Evolutionary conservation across 1,140 invertebrate species (phyloP).

Genomic region (Aphelinus certus): DNA sequence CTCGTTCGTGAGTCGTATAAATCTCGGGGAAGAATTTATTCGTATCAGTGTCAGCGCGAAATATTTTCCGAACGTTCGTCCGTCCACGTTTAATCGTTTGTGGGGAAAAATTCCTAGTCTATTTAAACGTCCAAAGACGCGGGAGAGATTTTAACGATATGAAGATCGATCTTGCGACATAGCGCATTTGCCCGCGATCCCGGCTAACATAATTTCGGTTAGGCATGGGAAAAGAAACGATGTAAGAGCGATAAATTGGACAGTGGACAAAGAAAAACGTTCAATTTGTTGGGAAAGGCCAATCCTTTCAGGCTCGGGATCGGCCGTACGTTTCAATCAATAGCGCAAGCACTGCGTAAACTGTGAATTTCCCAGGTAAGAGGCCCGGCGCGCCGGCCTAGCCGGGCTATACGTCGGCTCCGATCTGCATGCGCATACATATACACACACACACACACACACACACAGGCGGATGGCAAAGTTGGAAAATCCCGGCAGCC

Average conservation of each 20-base stretch:
- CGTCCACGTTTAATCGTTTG: no score
- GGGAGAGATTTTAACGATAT: no score
- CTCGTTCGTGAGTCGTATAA: no score
- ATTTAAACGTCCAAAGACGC: no score
- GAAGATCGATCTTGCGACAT: no score
- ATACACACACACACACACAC: not conserved
- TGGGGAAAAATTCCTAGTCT: no score
- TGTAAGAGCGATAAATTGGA: not conserved
- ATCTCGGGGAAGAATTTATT: no score
- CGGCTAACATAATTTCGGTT: no score
- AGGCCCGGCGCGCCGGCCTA: constrained; percentile 3
- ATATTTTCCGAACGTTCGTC: no score
- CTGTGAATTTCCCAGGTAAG: constrained; percentile 37
- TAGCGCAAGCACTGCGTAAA: constrained; percentile 19
- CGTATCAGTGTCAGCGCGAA: no score
- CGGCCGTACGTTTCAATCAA: constrained; percentile 16
- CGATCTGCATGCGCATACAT: not conserved
- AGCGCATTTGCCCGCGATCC: no score
- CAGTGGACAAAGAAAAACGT: not conserved
- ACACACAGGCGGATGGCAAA: not conserved
- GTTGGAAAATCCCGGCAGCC: constrained; percentile 3
- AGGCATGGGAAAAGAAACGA: constrained; percentile 1
- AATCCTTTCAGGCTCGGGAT: constrained; percentile 23
- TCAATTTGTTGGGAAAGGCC: constrained; percentile 6
- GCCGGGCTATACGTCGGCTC: not conserved